phyloP scores from a whole-genome alignment of 64 coral and sea anemone genomes.

The Actinia tenebrosa region DNA sequence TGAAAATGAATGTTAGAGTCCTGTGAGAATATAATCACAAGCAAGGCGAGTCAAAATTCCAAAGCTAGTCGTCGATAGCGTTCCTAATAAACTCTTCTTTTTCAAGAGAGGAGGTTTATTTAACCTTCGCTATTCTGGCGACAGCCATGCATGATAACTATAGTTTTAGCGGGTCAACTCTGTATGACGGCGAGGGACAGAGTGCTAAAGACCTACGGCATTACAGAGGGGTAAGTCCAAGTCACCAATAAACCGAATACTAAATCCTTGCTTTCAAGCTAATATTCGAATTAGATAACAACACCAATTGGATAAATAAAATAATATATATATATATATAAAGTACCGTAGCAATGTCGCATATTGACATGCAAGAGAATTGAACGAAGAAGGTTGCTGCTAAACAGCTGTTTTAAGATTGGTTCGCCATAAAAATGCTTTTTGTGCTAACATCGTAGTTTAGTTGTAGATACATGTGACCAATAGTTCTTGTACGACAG shows the following conservation, averaged over 20 bases:
- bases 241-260: neutral
- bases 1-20: neutral
- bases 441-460: too few species aligned
- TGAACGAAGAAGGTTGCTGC: too few species aligned
- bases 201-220: neutral
- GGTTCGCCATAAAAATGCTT: too few species aligned
- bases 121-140: neutral
- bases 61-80: neutral
- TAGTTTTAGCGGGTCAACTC: neutral
- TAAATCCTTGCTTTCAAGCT: too few species aligned
- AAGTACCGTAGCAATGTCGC: too few species aligned
- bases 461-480: too few species aligned
- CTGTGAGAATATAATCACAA: neutral
- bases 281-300: too few species aligned
- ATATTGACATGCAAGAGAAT: too few species aligned
- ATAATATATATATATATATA: too few species aligned
- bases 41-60: neutral
- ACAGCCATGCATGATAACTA: neutral
- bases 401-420: too few species aligned
- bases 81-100: neutral
- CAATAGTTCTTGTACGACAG: too few species aligned
- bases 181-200: neutral
- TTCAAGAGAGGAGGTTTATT: neutral
- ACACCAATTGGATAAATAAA: too few species aligned
- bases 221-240: neutral